Conservation (phyloP, 2,797 vertebrate genomes). For the Enteromius mattozi region DNA sequence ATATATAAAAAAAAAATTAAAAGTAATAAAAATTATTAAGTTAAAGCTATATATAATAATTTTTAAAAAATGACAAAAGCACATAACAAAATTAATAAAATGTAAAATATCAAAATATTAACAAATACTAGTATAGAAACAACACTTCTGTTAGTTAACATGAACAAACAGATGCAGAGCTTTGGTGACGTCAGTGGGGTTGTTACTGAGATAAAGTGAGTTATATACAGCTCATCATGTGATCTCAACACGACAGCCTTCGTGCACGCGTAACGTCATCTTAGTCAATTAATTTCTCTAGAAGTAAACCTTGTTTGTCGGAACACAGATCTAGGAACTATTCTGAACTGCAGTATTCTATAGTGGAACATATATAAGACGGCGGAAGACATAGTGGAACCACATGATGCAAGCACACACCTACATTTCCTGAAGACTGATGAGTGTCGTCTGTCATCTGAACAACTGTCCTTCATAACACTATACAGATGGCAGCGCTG, state of each 20-base stretch:
- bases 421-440: slow-evolving; percentile 15
- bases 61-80: background rate
- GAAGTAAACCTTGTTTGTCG: background rate
- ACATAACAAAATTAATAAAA: background rate
- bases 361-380: background rate
- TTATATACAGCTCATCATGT: background rate
- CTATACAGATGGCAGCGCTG: background rate
- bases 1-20: background rate
- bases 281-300: background rate
- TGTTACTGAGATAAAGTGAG: background rate
- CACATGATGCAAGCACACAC: background rate
- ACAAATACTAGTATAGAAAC: background rate
- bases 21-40: background rate
- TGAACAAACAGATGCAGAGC: background rate
- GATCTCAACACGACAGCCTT: background rate
- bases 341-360: background rate
- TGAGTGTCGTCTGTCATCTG: background rate
- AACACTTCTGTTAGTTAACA: background rate
- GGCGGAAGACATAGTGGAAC: slow-evolving; percentile 15
- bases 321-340: background rate
- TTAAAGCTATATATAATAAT: background rate
- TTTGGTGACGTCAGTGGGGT: background rate
- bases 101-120: background rate
- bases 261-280: background rate
- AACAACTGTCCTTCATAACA: background rate